Evolutionary conservation across 2,888 invertebrate genomes (phyloP), one percentile per base, ranked within the genome.

Genomic region (Eurytoma californica): DNA sequence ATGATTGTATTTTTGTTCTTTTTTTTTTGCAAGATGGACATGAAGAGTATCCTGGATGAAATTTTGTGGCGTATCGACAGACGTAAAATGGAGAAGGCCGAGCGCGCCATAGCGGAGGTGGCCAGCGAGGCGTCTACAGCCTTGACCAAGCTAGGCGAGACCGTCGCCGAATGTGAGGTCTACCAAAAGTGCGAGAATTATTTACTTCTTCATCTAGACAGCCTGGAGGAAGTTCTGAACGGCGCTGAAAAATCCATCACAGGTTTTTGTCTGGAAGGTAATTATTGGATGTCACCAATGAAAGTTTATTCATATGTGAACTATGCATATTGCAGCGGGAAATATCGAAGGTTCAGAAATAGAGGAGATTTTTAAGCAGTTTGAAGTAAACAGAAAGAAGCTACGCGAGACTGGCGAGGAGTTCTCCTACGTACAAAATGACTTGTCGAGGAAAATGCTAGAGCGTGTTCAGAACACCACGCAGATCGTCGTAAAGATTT

Each of bases 81-180:
- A 7, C 58, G 63, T 0, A 69, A 12, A 3, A 20, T 58, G 18
- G 74, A 77, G 7, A 69, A 30, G 13, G 24, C 57, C 3, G 72
- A 79, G 30, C 24, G 28, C 14, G 65, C 63, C 9, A 73, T 67
- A 24, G 2, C 28, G 1, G 20, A 63, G 0, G 30, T 77, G 12
- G 81, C 72, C 30, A 67, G 24, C 13, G 79, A 79, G 51, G 79
- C 79, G 2, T 81, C 81, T 1, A 30, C 57, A 5, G 67, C 77
- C 0, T 63, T 80, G 4, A 13, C 74, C 7, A 80, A 76, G 28
- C 72, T 77, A 5, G 69, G 76, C 20, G n/a, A 69, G 20, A 73
- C 47, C 13, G 47, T 76, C 2, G 55, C 51, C 69, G 75, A 78
- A 13, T 68, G 66, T 13, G 72, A 77, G 18, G 66, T 65, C 28